Conservation (phyloP, 2,113 vertebrate species). For the Siniperca chuatsi region DNA sequence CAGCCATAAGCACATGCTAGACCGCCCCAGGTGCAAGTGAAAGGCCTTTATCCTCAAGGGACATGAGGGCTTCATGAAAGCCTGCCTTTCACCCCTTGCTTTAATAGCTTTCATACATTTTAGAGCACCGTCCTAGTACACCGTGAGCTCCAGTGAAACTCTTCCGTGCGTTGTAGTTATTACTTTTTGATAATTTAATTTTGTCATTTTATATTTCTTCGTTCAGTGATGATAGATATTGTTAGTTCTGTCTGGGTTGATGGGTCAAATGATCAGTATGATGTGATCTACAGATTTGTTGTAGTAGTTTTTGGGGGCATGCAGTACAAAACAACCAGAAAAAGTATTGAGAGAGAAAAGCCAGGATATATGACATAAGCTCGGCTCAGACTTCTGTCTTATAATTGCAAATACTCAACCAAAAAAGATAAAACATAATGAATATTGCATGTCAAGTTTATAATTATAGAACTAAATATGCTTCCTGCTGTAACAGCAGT, state of each 20-base stretch:
- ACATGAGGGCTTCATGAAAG: slow-evolving; percentile 16
- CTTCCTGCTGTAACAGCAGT: neutral
- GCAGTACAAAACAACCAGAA: neutral
- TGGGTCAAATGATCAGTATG: neutral
- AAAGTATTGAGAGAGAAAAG: neutral
- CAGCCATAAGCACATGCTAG: neutral
- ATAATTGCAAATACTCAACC: neutral
- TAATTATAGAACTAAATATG: slow-evolving; percentile 10
- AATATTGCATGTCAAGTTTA: neutral
- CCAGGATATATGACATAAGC: neutral
- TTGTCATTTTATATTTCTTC: slow-evolving; percentile 6
- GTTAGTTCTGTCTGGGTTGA: neutral
- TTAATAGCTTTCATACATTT: slow-evolving; percentile 36
- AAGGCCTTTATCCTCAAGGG: slow-evolving; percentile 34
- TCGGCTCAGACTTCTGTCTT: neutral
- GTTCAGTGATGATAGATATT: neutral
- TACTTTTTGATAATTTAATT: slow-evolving; percentile 11
- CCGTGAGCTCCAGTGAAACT: slow-evolving; percentile 10
- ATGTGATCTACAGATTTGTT: neutral
- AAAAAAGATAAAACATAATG: neutral
- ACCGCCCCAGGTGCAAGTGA: slow-evolving; percentile 1
- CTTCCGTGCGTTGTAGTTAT: slow-evolving; percentile 3
- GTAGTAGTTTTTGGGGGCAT: neutral
- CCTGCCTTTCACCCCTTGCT: slow-evolving; percentile 29
- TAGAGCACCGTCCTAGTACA: slow-evolving; percentile 10